These are phyloP conservation scores for Apoderus coryli DNA, from an alignment of 2,888 invertebrate genomes.

Conservation along the genomic window DNA sequence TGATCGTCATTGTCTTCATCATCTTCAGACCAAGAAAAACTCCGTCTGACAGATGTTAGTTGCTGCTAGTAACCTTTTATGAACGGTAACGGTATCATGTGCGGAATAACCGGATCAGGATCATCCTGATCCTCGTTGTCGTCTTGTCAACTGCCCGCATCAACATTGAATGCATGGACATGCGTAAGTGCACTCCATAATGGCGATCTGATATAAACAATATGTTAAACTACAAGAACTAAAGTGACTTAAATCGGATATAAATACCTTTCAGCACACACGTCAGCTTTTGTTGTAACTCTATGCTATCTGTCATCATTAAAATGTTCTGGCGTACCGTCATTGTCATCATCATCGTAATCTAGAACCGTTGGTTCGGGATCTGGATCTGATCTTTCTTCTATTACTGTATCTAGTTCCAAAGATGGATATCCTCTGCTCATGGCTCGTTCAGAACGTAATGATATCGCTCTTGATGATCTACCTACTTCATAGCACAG, in stretches of 20 bases:
- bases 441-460: slow-evolving; percentile 49
- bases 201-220: slow-evolving; percentile 49
- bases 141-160: slow-evolving; percentile 28
- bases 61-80: slow-evolving; percentile 22
- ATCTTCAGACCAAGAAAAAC: too few relatives aligned
- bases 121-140: slow-evolving; percentile 19
- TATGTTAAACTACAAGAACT: too few relatives aligned
- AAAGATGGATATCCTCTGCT: slow-evolving; percentile 62
- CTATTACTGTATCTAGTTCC: slow-evolving; percentile 71
- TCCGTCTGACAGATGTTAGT: too few relatives aligned
- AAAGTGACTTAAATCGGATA: too few relatives aligned
- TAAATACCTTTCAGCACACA: slow-evolving; percentile 28
- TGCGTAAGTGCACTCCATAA: slow-evolving; percentile 70
- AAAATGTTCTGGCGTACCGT: too few relatives aligned
- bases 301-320: slow-evolving; percentile 30
- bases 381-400: slow-evolving; percentile 69
- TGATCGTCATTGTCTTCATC: too few relatives aligned
- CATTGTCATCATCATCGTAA: slow-evolving; percentile 26
- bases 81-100: slow-evolving; percentile 29
- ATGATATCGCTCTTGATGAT: slow-evolving; percentile 43
- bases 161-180: slow-evolving; percentile 40
- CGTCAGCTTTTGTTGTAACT: too few relatives aligned
- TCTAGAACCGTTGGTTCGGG: slow-evolving; percentile 33
- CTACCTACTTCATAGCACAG: slow-evolving; percentile 35
- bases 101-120: slow-evolving; percentile 27